A percentile compares a stretch with the other conserved stretches of the same genome.
phyloP scores from a whole-genome alignment of 2,797 vertebrate species.

The Denticeps clupeoides region DNA sequence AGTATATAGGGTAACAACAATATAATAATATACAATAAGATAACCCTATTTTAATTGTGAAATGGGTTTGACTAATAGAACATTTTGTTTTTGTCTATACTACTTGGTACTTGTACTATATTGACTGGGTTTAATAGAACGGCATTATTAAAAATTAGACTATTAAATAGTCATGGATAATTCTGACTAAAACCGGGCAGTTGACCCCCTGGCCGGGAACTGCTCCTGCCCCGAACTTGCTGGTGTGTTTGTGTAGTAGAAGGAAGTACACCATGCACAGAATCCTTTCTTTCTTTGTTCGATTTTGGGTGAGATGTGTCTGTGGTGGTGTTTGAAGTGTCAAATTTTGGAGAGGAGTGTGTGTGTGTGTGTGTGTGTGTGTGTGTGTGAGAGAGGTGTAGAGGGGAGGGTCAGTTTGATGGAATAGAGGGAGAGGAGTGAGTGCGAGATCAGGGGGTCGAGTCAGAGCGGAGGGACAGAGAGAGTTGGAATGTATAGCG shows the following conservation, averaged over 20 bases:
- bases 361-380: constrained; percentile 2
- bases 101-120: too few species aligned
- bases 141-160: too few species aligned
- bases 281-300: background rate
- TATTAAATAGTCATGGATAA: too few species aligned
- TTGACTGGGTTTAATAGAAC: too few species aligned
- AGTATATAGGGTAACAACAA: too few species aligned
- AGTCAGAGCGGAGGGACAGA: constrained; percentile 24
- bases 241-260: too few species aligned
- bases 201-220: constrained; percentile 44
- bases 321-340: constrained; percentile 1
- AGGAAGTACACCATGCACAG: background rate
- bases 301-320: background rate
- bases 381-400: background rate
- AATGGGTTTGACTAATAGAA: too few species aligned
- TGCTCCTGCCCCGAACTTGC: constrained; percentile 53
- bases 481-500: constrained; percentile 44
- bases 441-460: constrained; percentile 10
- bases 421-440: constrained; percentile 20
- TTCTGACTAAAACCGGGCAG: too few species aligned
- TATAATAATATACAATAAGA: too few species aligned
- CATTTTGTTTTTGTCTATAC: too few species aligned
- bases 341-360: background rate
- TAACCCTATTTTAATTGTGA: too few species aligned
- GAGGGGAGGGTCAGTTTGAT: background rate